These are phyloP conservation scores for Penaeus japonicus DNA, from an alignment of 1,140 invertebrate genomes.

Conservation along the genomic window DNA sequence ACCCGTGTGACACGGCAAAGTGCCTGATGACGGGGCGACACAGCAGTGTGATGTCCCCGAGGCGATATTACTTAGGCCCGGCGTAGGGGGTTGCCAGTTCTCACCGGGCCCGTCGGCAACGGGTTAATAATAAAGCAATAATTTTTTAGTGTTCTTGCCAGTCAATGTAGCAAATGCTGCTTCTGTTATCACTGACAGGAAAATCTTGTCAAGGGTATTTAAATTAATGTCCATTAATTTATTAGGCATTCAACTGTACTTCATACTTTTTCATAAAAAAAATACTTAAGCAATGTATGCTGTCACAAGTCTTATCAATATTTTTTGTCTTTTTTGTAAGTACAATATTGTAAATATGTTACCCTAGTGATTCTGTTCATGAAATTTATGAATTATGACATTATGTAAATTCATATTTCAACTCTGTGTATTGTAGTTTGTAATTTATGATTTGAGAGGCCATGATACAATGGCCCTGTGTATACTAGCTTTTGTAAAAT, in stretches of 20 bases:
- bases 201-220: slow-evolving; percentile 44
- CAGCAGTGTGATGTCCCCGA: too few species aligned
- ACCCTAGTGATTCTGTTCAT: slow-evolving; percentile 47
- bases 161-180: slow-evolving; percentile 23
- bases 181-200: slow-evolving; percentile 36
- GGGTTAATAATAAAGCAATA: slow-evolving; percentile 46
- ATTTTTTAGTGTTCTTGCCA: slow-evolving; percentile 53
- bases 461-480: slow-evolving; percentile 41
- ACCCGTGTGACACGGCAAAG: too few species aligned
- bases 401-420: slow-evolving; percentile 48
- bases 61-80: too few species aligned
- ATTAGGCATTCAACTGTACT: slow-evolving; percentile 35
- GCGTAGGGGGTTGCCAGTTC: too few species aligned
- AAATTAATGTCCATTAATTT: slow-evolving; percentile 55
- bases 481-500: slow-evolving; percentile 56
- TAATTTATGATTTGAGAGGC: slow-evolving; percentile 53
- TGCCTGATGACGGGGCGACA: too few species aligned
- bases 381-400: slow-evolving; percentile 46
- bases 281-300: slow-evolving; percentile 33
- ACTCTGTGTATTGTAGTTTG: slow-evolving; percentile 49
- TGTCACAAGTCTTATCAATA: slow-evolving; percentile 15
- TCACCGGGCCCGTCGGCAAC: too few species aligned
- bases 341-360: slow-evolving; percentile 55
- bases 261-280: slow-evolving; percentile 31
- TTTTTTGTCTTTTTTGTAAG: slow-evolving; percentile 44